Base-by-base conservation (phyloP, 2,888 invertebrate genomes). In the Troilus luridus region DNA sequence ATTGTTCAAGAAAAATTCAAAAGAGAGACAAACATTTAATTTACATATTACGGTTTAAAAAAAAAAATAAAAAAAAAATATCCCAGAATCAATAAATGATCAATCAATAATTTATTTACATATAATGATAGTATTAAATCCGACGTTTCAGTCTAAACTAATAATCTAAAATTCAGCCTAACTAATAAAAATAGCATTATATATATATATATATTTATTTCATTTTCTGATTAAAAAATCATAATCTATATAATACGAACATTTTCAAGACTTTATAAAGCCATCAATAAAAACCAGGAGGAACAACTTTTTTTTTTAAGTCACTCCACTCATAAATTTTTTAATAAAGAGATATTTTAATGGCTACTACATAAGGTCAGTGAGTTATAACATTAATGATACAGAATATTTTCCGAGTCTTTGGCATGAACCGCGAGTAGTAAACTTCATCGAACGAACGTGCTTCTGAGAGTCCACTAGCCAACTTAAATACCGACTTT, bases 371-470 rank as follows among this genome's bases (percentile, higher is more conserved):
- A 85, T 85, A 85, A 85, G 56, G 56, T 85, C 56, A 21, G 11
- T 10, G 21, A 56, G 21, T 56, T 58, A 56, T 21, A 21, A 56
- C 85, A 58, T 85, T 56, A 56, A 56, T 1, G 85, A 85, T n/a
- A 56, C n/a, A 11, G 85, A 85, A 85, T 58, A 58, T 58, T 85
- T 85, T 85, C 85, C n/a, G 54, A 56, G 56, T 56, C 85, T 56
- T n/a, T 56, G 56, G 56, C 19, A 56, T 3, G n/a, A 56, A 11
- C 85, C 85, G 85, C 85, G 17, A 10, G 85, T 85, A n/a, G 85
- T 85, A 85, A 85, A 85, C 56, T 41, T 81, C 56, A 58, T 85
- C 11, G 85, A 21, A 12, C 56, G 56, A n/a, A 5, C 85, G 54
- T 58, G 85, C 56, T 85, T 54, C 56, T 85, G 21, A 56, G 12